phyloP scores from a whole-genome alignment of 1,140 invertebrate genomes.

The Wasmannia auropunctata region DNA sequence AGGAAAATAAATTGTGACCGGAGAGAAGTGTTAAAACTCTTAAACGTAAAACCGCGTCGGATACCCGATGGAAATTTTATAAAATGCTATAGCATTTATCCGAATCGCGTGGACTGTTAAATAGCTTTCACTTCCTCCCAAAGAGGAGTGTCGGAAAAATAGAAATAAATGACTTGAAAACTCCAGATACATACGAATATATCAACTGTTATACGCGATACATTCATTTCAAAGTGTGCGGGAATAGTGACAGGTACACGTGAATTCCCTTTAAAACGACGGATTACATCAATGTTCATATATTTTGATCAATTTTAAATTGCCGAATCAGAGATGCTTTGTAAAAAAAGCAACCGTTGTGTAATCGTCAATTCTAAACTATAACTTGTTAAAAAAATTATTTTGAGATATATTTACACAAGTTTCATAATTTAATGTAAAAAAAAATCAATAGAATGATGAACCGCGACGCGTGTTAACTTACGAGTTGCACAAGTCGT shows the following conservation, averaged over 20 bases:
- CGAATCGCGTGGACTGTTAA: slow-evolving; percentile 34
- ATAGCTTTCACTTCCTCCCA: slow-evolving; percentile 12
- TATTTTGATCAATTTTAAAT: slow-evolving; percentile 42
- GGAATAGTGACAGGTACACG: slow-evolving; percentile 29
- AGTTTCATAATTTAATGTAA: not conserved
- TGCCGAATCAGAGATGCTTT: slow-evolving; percentile 13
- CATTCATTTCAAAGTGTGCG: slow-evolving; percentile 37
- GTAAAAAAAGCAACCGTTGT: not conserved
- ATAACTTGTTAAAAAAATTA: not conserved
- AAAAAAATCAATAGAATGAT: not conserved
- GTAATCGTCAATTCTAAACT: slow-evolving; percentile 6
- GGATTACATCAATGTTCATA: slow-evolving; percentile 34
- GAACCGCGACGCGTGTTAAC: not conserved
- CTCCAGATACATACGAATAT: slow-evolving; percentile 34
- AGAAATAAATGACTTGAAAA: slow-evolving; percentile 45
- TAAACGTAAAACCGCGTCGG: not conserved
- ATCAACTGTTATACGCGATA: slow-evolving; percentile 31
- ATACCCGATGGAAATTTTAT: slow-evolving; percentile 5
- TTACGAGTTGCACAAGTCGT: not conserved
- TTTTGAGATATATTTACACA: slow-evolving; percentile 8
- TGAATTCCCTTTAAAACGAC: slow-evolving; percentile 41
- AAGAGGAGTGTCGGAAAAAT: slow-evolving; percentile 48
- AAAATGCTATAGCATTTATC: slow-evolving; percentile 36
- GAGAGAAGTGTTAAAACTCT: not conserved
- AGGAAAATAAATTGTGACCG: slow-evolving; percentile 5